phyloP scores from a whole-genome alignment of 2,888 invertebrate genomes.

The Acrobasis consociella region DNA sequence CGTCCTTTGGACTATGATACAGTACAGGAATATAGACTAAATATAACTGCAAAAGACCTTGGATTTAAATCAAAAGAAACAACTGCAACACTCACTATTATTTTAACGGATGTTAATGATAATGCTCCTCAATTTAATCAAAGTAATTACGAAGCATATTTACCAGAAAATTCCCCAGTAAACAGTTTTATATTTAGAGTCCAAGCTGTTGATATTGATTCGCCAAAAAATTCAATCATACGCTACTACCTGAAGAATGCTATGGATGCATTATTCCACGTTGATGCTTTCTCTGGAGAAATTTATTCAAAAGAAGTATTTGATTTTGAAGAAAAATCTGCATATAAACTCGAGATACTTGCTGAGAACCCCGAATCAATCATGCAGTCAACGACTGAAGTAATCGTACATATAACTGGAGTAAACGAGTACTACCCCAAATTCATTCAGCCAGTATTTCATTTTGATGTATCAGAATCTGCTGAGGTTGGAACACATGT shows the following conservation, averaged over 20 bases:
- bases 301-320: conserved; percentile 90
- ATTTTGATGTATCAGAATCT: conserved; percentile 96
- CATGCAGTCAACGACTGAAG: conserved; percentile 89
- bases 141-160: conserved; percentile 87
- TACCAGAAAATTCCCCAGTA: conserved; percentile 91
- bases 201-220: conserved; percentile 92
- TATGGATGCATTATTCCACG: conserved; percentile 88
- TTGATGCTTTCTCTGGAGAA: conserved; percentile 89
- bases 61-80: conserved; percentile 91
- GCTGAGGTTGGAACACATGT: conserved; percentile 93
- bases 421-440: conserved; percentile 95
- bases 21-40: conserved; percentile 91
- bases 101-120: conserved; percentile 96
- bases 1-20: conserved; percentile 93
- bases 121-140: conserved; percentile 94
- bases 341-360: conserved; percentile 88
- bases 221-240: conserved; percentile 92
- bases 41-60: conserved; percentile 93
- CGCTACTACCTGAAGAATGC: conserved; percentile 92
- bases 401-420: conserved; percentile 90
- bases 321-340: conserved; percentile 92
- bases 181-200: conserved; percentile 89
- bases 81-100: conserved; percentile 91
- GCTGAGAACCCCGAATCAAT: conserved; percentile 94
- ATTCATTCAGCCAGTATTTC: conserved; percentile 94